Evolutionary conservation across 2,888 invertebrate genomes (phyloP).

Genomic region (Eutolmus rufibarbis): DNA sequence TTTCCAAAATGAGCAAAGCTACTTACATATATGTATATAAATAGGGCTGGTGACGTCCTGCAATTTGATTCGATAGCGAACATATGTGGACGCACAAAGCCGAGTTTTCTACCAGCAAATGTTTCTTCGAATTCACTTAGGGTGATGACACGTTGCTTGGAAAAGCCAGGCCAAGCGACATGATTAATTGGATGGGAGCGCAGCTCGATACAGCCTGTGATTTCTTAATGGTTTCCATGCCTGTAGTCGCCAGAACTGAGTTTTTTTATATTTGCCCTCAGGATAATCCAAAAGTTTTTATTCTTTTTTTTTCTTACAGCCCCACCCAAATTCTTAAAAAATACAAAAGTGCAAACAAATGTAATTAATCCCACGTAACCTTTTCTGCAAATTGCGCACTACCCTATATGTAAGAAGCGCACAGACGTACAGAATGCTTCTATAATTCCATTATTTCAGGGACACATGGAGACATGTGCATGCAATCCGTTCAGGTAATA

Average conservation of each 20-base stretch:
- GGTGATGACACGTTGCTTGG: constrained; percentile 14
- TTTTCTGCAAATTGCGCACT: background rate
- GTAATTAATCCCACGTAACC: background rate
- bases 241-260: background rate
- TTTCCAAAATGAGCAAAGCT: background rate
- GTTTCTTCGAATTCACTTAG: background rate
- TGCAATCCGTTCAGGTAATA: background rate
- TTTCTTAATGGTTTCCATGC: background rate
- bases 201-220: background rate
- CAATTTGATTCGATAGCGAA: background rate
- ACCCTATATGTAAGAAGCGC: background rate
- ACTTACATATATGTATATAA: background rate
- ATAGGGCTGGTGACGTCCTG: background rate
- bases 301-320: too few relatives aligned
- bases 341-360: background rate
- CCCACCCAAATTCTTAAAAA: background rate
- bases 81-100: constrained; percentile 3
- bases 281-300: background rate
- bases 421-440: background rate
- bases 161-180: background rate
- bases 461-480: background rate
- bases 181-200: background rate
- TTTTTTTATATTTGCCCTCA: background rate
- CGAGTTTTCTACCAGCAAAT: background rate
- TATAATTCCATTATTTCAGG: background rate